These are phyloP conservation scores for Tiphia femorata DNA, from an alignment of 2,888 invertebrate genomes.

Conservation along the genomic window DNA sequence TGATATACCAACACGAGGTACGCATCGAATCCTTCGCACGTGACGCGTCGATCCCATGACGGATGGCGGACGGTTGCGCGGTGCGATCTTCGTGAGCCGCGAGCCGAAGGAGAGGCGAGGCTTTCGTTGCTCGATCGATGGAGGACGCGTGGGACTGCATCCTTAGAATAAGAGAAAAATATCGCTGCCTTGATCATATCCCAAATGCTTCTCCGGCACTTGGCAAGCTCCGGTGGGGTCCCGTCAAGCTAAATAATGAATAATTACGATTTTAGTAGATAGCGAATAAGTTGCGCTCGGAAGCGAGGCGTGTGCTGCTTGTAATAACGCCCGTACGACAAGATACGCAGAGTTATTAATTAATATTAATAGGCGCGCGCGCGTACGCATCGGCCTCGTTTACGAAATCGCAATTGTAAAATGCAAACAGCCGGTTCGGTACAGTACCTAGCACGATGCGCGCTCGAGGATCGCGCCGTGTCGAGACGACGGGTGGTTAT, in stretches of 20 bases:
- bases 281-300: slow-evolving; percentile 42
- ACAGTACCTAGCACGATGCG: too few relatives aligned
- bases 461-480: too few relatives aligned
- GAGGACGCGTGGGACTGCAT: background rate
- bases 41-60: slow-evolving; percentile 54
- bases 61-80: slow-evolving; percentile 43
- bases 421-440: too few relatives aligned
- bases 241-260: slow-evolving; percentile 35
- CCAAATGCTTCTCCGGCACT: slow-evolving; percentile 31
- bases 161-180: background rate
- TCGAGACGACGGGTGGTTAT: slow-evolving; percentile 12
- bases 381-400: too few relatives aligned
- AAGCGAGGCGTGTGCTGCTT: slow-evolving; percentile 38
- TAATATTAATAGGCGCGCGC: slow-evolving; percentile 19
- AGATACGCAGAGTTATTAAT: too few relatives aligned
- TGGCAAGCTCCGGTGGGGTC: slow-evolving; percentile 49
- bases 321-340: too few relatives aligned
- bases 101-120: background rate
- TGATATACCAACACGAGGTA: slow-evolving; percentile 16
- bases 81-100: slow-evolving; percentile 18
- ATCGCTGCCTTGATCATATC: background rate
- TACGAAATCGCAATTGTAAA: too few relatives aligned
- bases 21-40: too few relatives aligned
- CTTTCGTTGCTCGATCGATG: background rate
- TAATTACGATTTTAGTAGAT: slow-evolving; percentile 45